A percentile compares a stretch with the other conserved stretches of the same genome.
These are phyloP conservation scores for Camarhynchus parvulus DNA, from an alignment of 2,113 vertebrate genomes.

Conservation along the genomic window DNA sequence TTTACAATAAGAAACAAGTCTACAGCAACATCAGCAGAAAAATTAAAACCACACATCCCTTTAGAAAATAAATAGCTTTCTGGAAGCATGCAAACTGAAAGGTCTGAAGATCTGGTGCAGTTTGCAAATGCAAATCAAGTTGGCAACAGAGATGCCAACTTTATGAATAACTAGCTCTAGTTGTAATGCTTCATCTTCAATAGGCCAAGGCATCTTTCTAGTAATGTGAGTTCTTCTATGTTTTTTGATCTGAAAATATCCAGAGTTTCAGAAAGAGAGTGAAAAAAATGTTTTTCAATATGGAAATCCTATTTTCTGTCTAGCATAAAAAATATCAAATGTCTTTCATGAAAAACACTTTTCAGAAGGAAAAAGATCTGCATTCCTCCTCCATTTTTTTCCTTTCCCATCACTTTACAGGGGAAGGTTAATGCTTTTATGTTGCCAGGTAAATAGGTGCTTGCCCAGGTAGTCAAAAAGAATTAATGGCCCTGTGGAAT, in stretches of 20 bases:
- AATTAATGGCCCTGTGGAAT: background rate
- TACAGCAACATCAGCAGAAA: background rate
- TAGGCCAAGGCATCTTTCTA: background rate
- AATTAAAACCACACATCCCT: background rate
- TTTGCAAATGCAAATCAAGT: background rate
- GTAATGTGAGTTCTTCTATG: background rate
- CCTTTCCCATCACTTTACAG: background rate
- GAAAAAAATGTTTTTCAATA: background rate
- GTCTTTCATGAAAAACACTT: background rate
- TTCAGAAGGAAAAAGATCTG: background rate
- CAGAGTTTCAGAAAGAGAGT: background rate
- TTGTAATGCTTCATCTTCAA: background rate
- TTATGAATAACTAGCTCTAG: slow-evolving; percentile 17
- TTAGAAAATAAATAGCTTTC: background rate
- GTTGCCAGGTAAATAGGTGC: background rate
- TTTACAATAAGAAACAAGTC: background rate
- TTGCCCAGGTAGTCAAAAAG: background rate
- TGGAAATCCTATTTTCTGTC: background rate
- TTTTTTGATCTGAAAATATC: background rate
- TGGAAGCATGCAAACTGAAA: background rate
- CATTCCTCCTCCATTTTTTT: background rate
- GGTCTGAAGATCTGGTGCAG: background rate
- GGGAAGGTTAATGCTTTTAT: background rate
- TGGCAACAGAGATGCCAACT: background rate
- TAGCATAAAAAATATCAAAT: background rate